phyloP scores from a whole-genome alignment of 2,113 vertebrate genomes.

The Atrichornis clamosus region DNA sequence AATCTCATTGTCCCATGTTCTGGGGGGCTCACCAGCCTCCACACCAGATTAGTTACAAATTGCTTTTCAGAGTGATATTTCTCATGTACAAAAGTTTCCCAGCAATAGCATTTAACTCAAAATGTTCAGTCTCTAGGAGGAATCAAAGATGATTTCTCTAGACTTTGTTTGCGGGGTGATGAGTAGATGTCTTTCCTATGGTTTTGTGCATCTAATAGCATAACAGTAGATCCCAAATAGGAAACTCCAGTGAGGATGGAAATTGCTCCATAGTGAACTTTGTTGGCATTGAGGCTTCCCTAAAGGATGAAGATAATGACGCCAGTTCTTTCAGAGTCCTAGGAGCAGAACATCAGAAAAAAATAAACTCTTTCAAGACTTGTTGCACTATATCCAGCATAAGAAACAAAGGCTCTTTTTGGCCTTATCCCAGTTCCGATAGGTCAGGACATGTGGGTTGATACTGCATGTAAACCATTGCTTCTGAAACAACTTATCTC shows the following conservation, averaged over 20 bases:
- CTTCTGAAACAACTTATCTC: background rate
- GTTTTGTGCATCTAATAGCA: background rate
- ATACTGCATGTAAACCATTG: background rate
- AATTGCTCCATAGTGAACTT: background rate
- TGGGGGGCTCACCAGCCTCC: too few species aligned
- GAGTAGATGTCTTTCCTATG: background rate
- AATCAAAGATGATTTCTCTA: background rate
- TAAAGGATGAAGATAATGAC: background rate
- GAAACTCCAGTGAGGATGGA: background rate
- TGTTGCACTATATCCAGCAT: background rate
- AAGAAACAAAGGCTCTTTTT: background rate
- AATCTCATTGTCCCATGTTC: too few species aligned
- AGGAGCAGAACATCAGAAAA: background rate
- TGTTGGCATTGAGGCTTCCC: background rate
- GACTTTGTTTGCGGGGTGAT: background rate
- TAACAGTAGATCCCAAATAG: background rate
- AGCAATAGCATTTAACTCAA: background rate
- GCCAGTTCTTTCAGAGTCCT: background rate
- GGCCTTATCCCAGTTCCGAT: background rate
- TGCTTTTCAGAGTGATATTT: background rate
- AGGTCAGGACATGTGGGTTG: background rate
- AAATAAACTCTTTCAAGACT: background rate
- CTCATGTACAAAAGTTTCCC: background rate
- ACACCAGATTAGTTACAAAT: background rate
- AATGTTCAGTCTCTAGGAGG: background rate